phyloP scores from a whole-genome alignment of 1,140 invertebrate genomes.

The Drosophila sp. region DNA sequence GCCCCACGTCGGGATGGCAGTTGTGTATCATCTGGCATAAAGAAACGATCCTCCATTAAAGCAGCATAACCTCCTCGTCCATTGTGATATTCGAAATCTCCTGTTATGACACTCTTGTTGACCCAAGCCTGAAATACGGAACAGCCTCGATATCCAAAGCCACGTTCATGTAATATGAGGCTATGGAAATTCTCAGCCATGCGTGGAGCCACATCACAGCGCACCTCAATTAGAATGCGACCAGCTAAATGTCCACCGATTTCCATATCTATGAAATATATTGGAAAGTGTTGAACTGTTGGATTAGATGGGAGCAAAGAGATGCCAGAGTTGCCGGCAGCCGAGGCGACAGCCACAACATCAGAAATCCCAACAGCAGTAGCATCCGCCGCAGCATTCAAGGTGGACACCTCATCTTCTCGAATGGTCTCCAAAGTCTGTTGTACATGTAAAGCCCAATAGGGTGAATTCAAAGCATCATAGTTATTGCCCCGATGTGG shows the following conservation, averaged over 20 bases:
- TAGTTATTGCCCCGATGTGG: background rate
- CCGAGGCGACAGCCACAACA: background rate
- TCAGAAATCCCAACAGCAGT: background rate
- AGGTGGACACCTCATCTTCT: background rate
- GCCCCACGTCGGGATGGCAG: slow-evolving; percentile 90
- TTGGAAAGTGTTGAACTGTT: slow-evolving; percentile 85
- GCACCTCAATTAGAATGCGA: slow-evolving; percentile 92
- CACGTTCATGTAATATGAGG: slow-evolving; percentile 90
- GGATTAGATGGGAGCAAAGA: background rate
- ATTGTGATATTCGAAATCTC: slow-evolving; percentile 92
- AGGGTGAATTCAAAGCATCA: slow-evolving; percentile 16
- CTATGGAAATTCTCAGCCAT: slow-evolving; percentile 95
- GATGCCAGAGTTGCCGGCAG: background rate
- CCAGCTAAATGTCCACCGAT: slow-evolving; percentile 88
- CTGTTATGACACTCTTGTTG: slow-evolving; percentile 91
- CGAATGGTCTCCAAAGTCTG: slow-evolving; percentile 72
- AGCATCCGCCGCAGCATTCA: background rate
- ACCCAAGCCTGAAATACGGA: slow-evolving; percentile 92
- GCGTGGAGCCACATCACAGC: slow-evolving; percentile 92
- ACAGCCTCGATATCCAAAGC: slow-evolving; percentile 91
- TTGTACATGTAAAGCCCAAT: slow-evolving; percentile 10
- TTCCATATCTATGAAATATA: slow-evolving; percentile 91
- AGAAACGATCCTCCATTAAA: slow-evolving; percentile 90
- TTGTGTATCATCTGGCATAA: slow-evolving; percentile 92
- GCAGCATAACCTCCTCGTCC: slow-evolving; percentile 91